Conservation (phyloP, 2,113 vertebrate species). For the Litocranius walleri region DNA sequence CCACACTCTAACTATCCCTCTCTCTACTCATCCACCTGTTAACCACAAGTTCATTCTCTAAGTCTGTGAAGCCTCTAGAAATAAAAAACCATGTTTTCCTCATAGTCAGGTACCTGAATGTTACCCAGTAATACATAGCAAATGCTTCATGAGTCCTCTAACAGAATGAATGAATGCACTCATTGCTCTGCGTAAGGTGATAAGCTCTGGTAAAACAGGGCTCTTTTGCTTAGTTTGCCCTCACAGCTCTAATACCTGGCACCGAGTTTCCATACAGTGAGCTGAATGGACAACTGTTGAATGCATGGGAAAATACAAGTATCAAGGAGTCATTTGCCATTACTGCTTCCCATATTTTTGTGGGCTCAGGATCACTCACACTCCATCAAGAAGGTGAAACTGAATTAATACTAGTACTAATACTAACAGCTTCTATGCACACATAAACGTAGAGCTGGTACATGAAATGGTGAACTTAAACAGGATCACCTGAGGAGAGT, state of each 20-base stretch:
- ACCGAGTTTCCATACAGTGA: not conserved
- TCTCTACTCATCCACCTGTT: not conserved
- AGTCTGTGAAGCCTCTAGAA: not conserved
- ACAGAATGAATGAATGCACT: not conserved
- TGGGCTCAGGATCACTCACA: not conserved
- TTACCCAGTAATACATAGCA: not conserved
- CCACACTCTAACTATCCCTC: not conserved
- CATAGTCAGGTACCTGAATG: not conserved
- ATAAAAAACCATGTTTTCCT: not conserved
- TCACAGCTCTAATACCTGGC: not conserved
- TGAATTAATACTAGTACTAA: not conserved
- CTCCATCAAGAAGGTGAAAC: not conserved
- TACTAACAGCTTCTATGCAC: not conserved
- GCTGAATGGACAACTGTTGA: not conserved
- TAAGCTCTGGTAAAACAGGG: not conserved
- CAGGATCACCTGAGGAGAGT: not conserved
- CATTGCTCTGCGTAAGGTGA: not conserved
- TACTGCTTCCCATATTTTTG: not conserved
- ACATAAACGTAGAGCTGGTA: not conserved
- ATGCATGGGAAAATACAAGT: not conserved
- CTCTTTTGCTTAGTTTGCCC: not conserved
- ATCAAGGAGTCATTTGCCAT: not conserved
- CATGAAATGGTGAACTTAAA: not conserved
- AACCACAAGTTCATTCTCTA: not conserved
- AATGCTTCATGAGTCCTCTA: not conserved